Conservation (phyloP, 2,797 vertebrate species). For the Vultur gryphus region DNA sequence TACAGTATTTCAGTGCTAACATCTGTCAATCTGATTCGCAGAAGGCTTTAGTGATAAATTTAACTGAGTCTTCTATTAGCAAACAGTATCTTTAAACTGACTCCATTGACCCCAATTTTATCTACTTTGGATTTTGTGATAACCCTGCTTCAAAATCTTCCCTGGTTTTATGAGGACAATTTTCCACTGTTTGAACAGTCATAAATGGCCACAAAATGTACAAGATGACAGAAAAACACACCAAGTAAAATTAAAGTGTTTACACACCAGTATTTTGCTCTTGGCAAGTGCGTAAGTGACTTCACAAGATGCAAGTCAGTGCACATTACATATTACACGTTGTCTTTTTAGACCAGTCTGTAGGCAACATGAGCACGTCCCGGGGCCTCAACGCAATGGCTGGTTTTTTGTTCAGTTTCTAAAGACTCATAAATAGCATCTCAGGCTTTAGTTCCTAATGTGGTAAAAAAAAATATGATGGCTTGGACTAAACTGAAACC, state of each 20-base stretch:
- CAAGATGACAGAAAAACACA: neutral
- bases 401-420: neutral
- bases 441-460: conserved; percentile 20
- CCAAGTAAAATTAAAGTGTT: conserved; percentile 20
- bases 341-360: conserved; percentile 34
- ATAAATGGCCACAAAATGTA: neutral
- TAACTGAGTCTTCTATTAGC: neutral
- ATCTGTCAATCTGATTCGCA: neutral
- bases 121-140: neutral
- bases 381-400: neutral
- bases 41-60: neutral
- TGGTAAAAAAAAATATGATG: neutral
- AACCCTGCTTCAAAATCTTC: neutral
- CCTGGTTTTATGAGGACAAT: neutral
- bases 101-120: neutral
- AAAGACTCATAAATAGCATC: conserved; percentile 26
- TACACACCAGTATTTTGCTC: conserved; percentile 8
- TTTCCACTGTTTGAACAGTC: neutral
- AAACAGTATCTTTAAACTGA: neutral
- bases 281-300: conserved; percentile 43
- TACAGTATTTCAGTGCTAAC: neutral
- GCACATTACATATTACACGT: conserved; percentile 7
- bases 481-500: neutral
- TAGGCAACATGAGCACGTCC: conserved; percentile 3
- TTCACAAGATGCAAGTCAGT: conserved; percentile 48